Percentiles rank a stretch among this genome's conserved stretches.
These are phyloP conservation scores for Latrodectus hesperus DNA, from an alignment of 2,888 invertebrate species.

Conservation along the genomic window DNA sequence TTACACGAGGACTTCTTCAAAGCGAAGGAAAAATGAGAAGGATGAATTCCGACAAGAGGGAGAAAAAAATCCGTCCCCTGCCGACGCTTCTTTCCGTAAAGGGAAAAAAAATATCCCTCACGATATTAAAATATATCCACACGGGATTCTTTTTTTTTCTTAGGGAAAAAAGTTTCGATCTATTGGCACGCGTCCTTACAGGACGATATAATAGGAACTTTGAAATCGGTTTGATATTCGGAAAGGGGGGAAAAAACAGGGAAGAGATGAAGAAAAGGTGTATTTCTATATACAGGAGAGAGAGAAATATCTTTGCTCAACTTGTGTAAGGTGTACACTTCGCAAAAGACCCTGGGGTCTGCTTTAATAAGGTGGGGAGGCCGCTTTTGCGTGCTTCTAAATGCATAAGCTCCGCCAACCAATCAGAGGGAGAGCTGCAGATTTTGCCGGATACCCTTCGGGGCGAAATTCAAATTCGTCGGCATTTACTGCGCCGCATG, in stretches of 20 bases:
- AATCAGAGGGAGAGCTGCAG: constrained; percentile 47
- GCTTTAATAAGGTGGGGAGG: constrained; percentile 54
- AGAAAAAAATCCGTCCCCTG: constrained; percentile 1
- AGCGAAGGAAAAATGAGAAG: constrained; percentile 10
- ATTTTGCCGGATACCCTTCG: constrained; percentile 40
- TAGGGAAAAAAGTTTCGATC: constrained; percentile 23
- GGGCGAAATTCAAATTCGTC: constrained; percentile 56
- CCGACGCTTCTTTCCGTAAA: neutral
- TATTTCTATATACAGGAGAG: constrained; percentile 31
- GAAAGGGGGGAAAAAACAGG: constrained; percentile 2
- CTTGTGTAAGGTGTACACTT: constrained; percentile 43
- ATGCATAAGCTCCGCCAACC: constrained; percentile 54
- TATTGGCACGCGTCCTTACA: constrained; percentile 38
- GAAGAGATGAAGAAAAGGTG: constrained; percentile 9
- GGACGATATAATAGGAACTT: constrained; percentile 12
- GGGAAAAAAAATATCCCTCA: constrained; percentile 27
- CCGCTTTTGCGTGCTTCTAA: constrained; percentile 48
- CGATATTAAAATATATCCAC: constrained; percentile 51
- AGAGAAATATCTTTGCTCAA: constrained; percentile 44
- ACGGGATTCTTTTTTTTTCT: neutral
- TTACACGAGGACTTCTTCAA: constrained; percentile 35
- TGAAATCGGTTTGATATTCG: constrained; percentile 42
- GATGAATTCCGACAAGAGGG: neutral
- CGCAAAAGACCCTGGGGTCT: constrained; percentile 52
- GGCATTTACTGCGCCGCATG: constrained; percentile 50